phyloP scores from a whole-genome alignment of 2,888 invertebrate genomes.

The Drosophila aldrichi region DNA sequence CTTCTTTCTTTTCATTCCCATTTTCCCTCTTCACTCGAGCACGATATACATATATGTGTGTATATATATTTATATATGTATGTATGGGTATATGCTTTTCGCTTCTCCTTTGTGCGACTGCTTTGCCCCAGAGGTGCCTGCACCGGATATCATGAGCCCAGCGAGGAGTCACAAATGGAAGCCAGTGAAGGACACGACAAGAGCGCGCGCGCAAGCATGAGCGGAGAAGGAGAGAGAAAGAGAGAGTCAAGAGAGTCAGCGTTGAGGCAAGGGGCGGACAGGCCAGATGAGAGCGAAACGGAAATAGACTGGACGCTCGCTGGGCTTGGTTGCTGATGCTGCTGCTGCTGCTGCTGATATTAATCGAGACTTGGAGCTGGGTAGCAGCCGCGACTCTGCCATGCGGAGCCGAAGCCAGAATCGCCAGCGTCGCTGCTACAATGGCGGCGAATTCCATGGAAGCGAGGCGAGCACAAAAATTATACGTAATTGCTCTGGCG shows the following conservation, averaged over 20 bases:
- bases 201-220: slow-evolving; percentile 57
- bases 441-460: slow-evolving; percentile 55
- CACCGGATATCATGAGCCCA: slow-evolving; percentile 61
- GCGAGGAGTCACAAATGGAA: slow-evolving; percentile 56
- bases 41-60: slow-evolving; percentile 3
- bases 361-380: slow-evolving; percentile 48
- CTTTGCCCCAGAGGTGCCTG: slow-evolving; percentile 61
- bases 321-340: slow-evolving; percentile 17
- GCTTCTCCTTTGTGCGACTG: slow-evolving; percentile 45
- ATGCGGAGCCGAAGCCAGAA: slow-evolving; percentile 23
- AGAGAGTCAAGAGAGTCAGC: slow-evolving; percentile 16
- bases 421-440: slow-evolving; percentile 16
- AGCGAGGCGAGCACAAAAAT: slow-evolving; percentile 58
- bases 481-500: slow-evolving; percentile 73
- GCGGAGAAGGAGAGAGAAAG: slow-evolving; percentile 17
- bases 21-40: slow-evolving; percentile 7
- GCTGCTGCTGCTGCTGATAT: slow-evolving; percentile 32
- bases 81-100: slow-evolving; percentile 6
- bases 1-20: slow-evolving; percentile 20
- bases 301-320: slow-evolving; percentile 52
- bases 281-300: slow-evolving; percentile 37
- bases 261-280: slow-evolving; percentile 16
- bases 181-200: slow-evolving; percentile 57
- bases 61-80: slow-evolving; percentile 11
- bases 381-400: slow-evolving; percentile 17